Evolutionary conservation across 2,888 invertebrate genomes (phyloP).

Genomic region (Caenorhabditis wallacei): DNA sequence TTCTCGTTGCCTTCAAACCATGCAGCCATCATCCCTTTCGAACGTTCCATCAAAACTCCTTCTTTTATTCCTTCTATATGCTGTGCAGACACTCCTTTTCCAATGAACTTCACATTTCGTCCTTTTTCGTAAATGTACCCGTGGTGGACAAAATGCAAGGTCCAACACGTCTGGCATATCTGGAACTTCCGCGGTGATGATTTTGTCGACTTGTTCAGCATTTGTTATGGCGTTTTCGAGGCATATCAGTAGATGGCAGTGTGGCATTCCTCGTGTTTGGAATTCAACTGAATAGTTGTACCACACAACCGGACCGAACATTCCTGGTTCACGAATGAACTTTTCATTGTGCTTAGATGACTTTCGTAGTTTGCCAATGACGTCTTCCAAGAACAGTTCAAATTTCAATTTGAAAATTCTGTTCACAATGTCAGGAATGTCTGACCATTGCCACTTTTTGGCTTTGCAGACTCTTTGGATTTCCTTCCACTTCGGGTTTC

Average conservation of each 20-base stretch:
- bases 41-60: not conserved
- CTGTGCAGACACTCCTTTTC: constrained; percentile 6
- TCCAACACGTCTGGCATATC: too few species aligned
- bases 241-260: not conserved
- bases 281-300: not conserved
- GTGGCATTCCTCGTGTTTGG: constrained; percentile 8
- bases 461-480: not conserved
- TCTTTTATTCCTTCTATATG: not conserved
- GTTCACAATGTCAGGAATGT: not conserved
- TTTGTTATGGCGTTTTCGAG: not conserved
- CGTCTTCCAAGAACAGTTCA: not conserved
- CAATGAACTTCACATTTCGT: constrained; percentile 13
- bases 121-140: constrained; percentile 35
- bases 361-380: not conserved
- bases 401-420: not conserved
- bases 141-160: too few species aligned
- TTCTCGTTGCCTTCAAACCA: constrained; percentile 49
- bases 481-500: not conserved
- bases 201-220: not conserved
- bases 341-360: not conserved
- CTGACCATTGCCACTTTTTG: not conserved
- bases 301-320: not conserved
- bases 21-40: constrained; percentile 15
- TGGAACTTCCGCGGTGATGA: not conserved
- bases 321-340: not conserved